Evolutionary conservation across 2,113 vertebrate species (phyloP), one percentile per base, ranked within the genome.

Genomic region (Zosterops hypoxanthus): DNA sequence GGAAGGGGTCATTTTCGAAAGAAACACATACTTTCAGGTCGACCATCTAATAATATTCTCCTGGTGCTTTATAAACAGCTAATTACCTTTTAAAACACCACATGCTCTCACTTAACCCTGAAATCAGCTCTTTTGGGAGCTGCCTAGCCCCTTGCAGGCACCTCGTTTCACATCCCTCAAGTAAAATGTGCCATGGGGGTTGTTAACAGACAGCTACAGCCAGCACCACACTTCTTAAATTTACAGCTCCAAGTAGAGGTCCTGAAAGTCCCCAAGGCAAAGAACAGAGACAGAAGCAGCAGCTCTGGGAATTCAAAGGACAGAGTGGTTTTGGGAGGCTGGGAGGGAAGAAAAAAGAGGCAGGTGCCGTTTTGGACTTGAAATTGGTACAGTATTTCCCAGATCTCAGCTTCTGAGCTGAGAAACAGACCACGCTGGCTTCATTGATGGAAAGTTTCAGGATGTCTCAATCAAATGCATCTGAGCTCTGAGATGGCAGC

Each of bases 381-480:
- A 76, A 81, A 44, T 19, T 15, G 2, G 0, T 22, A 68, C 8
- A 24, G 8, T 36, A 41, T 72, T 82, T 71, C 75, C 57, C 44
- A 52, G 11, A 2, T 49, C 34, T 55, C 52, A 16, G 28, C 11
- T 56, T 71, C 39, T 5, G 4, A 75, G 25, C 31, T n/a, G 44
- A 87, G 25, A 64, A 31, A 39, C 17, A 7, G 36, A 57, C 20
- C n/a, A 11, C 0, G 0, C 47, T 33, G 36, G 4, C 20, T 66
- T 75, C 44, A 29, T 1, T 29, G 47, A 72, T 0, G 1, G 42
- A 13, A 2, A 2, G 2, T 29, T 87, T 90, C 63, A 49, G 52
- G 59, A 42, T 26, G 23, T 42, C 72, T 66, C 77, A 44, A 14
- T 20, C 50, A 57, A 75, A 65, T 46, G 26, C 23, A 78, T 11